Evolutionary conservation across 2,113 vertebrate genomes (phyloP), one percentile per base, ranked within the genome.

Genomic region (Cathartes aura): DNA sequence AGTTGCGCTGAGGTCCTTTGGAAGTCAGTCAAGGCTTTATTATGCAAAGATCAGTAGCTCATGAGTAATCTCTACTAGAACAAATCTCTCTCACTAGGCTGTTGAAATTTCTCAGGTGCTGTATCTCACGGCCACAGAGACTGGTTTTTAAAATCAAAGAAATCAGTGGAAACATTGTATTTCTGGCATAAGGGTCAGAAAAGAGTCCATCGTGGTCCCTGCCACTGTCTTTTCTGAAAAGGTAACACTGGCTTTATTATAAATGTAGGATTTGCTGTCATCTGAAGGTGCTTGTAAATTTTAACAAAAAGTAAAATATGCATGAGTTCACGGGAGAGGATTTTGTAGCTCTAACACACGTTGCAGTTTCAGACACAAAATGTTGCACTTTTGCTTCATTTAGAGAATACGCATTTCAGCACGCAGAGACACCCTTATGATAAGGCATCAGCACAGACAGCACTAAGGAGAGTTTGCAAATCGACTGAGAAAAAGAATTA

Each of bases 21-120:
- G 93, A 96, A 95, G 80, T 36, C 83, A 89, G 38, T 87, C 91
- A 93, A 90, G 75, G 87, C 48, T 73, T 87, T 63, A 64, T 85
- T 84, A 73, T 22, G 60, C 82, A 23, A 47, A 90, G 64, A 90
- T 93, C 92, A 86, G 83, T 74, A 89, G 79, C 71, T 95, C 79
- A 30, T 22, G 48, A 91, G 48, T 68, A 87, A 92, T 84, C 76
- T 58, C 86, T 82, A 5, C 66, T 36, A 59, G 26, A 87, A 27
- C 45, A 42, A 36, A 26, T 56, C 67, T 38, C 71, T 82, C 73
- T 96, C 95, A 42, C 52, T 85, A 30, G 82, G 79, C 76, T 81
- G 32, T 19, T 79, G 52, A 22, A 59, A 48, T 55, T 40, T 36
- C 6, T 4, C 5, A 27, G 66, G 55, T 73, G 62, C 68, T 18